A percentile compares a stretch with the other conserved stretches of the same genome.
Evolutionary conservation across 1,140 invertebrate genomes (phyloP).

Genomic region (Chionoecetes opilio): DNA sequence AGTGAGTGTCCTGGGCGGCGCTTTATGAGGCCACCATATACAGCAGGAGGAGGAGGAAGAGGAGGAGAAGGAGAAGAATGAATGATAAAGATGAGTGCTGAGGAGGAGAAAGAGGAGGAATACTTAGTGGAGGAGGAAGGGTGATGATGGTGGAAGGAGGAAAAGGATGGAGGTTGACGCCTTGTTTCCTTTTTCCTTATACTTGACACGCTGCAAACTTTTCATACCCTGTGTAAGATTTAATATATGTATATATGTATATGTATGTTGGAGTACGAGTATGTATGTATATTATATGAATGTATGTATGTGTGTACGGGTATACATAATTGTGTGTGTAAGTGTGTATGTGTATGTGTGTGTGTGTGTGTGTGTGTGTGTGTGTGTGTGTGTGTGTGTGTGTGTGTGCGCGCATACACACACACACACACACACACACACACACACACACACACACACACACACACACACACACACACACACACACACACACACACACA

Average conservation of each 20-base stretch:
- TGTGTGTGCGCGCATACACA: neutral
- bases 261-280: neutral
- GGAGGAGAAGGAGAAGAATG: neutral
- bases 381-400: too few species aligned
- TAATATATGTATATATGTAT: constrained; percentile 39
- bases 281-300: neutral
- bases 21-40: constrained; percentile 47
- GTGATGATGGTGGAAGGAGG: too few species aligned
- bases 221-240: neutral
- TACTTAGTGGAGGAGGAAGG: too few species aligned
- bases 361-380: constrained; percentile 4
- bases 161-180: too few species aligned
- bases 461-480: constrained; percentile 18
- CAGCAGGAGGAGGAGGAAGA: constrained; percentile 16
- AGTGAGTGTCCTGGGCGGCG: neutral
- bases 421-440: constrained; percentile 37
- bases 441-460: constrained; percentile 4
- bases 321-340: neutral
- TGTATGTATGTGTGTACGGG: neutral
- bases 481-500: neutral
- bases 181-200: neutral
- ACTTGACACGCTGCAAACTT: neutral
- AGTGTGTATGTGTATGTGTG: constrained; percentile 17
- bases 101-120: neutral
- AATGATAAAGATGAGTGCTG: neutral